Evolutionary conservation across 2,113 vertebrate genomes (phyloP), one percentile per base, ranked within the genome.

Genomic region (Gallinago paraguaiae): DNA sequence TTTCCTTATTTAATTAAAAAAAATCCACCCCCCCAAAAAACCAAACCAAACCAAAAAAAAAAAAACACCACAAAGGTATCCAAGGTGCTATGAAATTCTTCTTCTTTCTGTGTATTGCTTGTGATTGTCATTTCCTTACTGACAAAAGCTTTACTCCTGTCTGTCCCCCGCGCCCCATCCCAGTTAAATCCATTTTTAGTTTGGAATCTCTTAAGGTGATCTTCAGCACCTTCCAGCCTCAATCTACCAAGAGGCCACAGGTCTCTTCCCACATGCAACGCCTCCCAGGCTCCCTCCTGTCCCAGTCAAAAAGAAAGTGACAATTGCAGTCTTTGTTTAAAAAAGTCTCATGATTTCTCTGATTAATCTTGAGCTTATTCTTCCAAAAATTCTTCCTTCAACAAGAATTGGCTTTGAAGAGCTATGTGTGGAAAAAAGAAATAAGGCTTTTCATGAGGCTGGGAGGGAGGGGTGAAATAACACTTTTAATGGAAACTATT

Each of bases 401-500:
- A 41, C 24, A 85, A 74, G 43, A 71, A 33, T 28, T 45, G 51
- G 13, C 67, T 76, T 90, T 88, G 46, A 56, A 70, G 45, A 75
- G 15, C 64, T 63, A 48, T 46, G 30, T 63, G 27, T 83, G 75
- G 82, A 23, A 48, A 48, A 48, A 48, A 10, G 27, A 53, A 53
- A 90, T 92, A 88, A 27, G 27, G 9, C 17, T 89, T 92, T 94
- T 76, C 72, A 76, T 48, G 25, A 70, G 39, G 41, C 60, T 77
- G 28, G 41, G 16, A 70, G 63, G 92, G 90, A 94, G 88, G 54
- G 33, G 51, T 84, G 17, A 90, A 95, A 64, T 71, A 91, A 80
- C 86, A 82, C 56, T 91, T 95, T 30, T 39, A 75, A 80, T 89
- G 92, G 96, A 97, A 96, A 95, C n/a, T 95, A 2, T 85, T 91